Base-by-base conservation (phyloP, 1,140 invertebrate species). In the Babylonia areolata region DNA sequence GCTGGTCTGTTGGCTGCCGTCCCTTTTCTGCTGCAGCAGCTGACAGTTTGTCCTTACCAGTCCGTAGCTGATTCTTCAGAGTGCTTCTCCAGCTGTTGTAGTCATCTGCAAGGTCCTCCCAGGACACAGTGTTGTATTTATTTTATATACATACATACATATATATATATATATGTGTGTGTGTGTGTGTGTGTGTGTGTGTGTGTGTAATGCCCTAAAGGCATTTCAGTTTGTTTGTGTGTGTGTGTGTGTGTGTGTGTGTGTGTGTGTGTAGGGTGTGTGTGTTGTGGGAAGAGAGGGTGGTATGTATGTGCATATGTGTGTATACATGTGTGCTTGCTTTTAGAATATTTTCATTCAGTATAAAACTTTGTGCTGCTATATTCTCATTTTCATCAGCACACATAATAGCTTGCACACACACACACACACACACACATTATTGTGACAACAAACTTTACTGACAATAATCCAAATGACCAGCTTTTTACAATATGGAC, bases 401-500 rank as follows among this genome's bases (percentile, higher is more conserved):
- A 51, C 17, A 0, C 17, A 17, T 51, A 12, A 9, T 12, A 12
- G 46, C 46, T 12, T 51, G 46, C 46, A 51, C 46, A 51, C 46
- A 51, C 46, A 51, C 46, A 51, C 46, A 51, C 46, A 2, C 46
- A 2, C 46, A 51, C 2, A 2, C 46, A 51, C 46, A 51, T 69
- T 73, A 17, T 73, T 84, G 69, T 73, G 82, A 84, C 82, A 84
- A 84, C 81, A 84, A 73, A 84, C 35, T 84, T 84, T 84, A 73
- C 64, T 73, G 40, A 69, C 64, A 71, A 84, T 69, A 84, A 84
- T 33, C 69, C 69, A 46, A 46, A 42, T 71, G 82, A 84, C 82
- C 82, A 75, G 82, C 69, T 84, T 83, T 73, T 46, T 84, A 84
- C 82, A 84, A 84, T 84, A 69, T 64, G 35, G 81, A 84, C 82